Base-by-base conservation (phyloP, 37 sponge, comb jelly and placozoan species). In the Bolinopsis microptera region DNA sequence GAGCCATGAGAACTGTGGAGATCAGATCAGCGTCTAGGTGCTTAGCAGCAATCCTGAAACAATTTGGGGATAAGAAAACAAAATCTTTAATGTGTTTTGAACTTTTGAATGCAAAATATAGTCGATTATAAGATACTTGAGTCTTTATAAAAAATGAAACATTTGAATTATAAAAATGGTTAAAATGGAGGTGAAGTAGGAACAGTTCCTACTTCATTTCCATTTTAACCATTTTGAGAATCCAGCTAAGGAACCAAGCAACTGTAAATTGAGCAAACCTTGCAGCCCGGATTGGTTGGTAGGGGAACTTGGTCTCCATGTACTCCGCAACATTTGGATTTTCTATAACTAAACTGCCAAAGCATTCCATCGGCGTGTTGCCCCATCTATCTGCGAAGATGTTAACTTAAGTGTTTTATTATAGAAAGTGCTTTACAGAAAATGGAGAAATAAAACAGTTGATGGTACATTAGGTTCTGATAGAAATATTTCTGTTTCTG, bases 21-120 rank as follows among this genome's bases (percentile, higher is more conserved):
- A 86, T 86, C 21, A 40, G 28, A n/a, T 86, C 90, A 25, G 61
- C 41, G 61, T 40, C 61, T 22, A 86, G 27, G 61, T 86, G 27
- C 41, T 38, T 40, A 38, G 27, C 61, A 0, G 41, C 90, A 31
- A n/a, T 23, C 18, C 75, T 72, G 18, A 72, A 72, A 67, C 13
- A 67, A n/a, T 48, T 48, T 18, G 61, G 61, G n/a, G n/a, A n/a
- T n/a, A n/a, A n/a, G n/a, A n/a, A n/a, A n/a, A n/a, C n/a, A n/a
- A n/a, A n/a, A n/a, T n/a, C n/a, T n/a, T n/a, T n/a, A n/a, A n/a
- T n/a, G n/a, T n/a, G n/a, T n/a, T n/a, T n/a, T n/a, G n/a, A n/a
- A 67, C 68, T 21, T n/a, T n/a, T n/a, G n/a, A n/a, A n/a, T n/a
- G n/a, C n/a, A n/a, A n/a, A n/a, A n/a, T n/a, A n/a, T n/a, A n/a